Evolutionary conservation across 2,113 vertebrate species (phyloP).

Genomic region (Nestor notabilis): DNA sequence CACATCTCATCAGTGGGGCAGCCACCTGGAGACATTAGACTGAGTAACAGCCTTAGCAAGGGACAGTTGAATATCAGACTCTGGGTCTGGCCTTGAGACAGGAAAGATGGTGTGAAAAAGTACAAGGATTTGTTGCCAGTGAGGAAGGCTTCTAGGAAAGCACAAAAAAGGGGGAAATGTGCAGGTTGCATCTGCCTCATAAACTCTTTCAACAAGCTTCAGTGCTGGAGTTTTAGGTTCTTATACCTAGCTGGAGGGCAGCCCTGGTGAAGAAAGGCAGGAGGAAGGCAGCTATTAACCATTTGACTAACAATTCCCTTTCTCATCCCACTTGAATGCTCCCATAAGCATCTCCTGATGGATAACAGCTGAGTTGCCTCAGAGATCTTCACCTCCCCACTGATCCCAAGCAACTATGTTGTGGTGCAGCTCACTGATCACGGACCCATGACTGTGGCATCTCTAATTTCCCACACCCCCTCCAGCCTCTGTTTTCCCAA

Average conservation of each 20-base stretch:
- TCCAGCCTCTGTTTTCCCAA: background rate
- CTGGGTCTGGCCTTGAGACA: background rate
- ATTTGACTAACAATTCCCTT: background rate
- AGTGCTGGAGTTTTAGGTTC: background rate
- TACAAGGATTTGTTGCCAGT: background rate
- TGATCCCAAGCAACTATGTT: background rate
- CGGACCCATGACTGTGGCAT: background rate
- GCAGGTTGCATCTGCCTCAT: background rate
- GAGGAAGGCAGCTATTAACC: background rate
- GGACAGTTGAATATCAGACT: background rate
- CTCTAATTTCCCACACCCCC: background rate
- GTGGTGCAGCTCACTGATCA: background rate
- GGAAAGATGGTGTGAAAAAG: background rate
- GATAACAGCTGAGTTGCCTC: background rate
- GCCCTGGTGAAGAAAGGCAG: background rate
- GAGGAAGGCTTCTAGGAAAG: background rate
- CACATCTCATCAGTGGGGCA: background rate
- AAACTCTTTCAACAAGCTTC: background rate
- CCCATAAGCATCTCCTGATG: background rate
- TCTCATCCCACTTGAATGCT: background rate
- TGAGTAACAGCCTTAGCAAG: background rate
- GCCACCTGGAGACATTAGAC: background rate
- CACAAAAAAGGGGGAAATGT: accelerated
- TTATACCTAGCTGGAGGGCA: background rate
- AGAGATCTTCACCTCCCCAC: background rate